Percentiles rank a stretch among this genome's conserved stretches.
Evolutionary conservation across 2,113 vertebrate genomes (phyloP).

Genomic region (Aptenodytes patagonicus): DNA sequence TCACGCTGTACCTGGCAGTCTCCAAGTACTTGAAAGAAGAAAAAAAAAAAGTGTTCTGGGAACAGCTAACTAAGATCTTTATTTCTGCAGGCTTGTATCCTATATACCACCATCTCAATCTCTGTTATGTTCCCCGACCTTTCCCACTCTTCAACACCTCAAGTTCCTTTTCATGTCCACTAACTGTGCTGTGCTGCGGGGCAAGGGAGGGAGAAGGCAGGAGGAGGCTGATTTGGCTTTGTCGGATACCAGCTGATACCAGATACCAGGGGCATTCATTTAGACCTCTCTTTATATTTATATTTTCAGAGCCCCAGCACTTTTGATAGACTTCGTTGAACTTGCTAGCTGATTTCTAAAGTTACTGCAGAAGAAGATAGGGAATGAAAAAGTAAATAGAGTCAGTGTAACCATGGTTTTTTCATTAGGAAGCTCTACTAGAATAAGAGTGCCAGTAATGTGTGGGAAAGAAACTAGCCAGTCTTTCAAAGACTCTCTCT

Average conservation of each 20-base stretch:
- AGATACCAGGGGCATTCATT: background rate
- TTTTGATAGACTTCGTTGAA: background rate
- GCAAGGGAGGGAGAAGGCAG: rapidly evolving
- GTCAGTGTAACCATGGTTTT: background rate
- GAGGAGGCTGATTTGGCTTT: background rate
- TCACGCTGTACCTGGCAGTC: background rate
- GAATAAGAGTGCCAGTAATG: background rate
- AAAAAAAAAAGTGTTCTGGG: background rate
- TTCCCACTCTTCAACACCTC: background rate
- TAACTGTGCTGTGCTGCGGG: background rate
- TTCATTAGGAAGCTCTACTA: background rate
- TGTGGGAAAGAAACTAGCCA: background rate
- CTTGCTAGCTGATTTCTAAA: background rate
- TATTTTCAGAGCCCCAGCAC: background rate
- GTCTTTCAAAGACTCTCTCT: background rate
- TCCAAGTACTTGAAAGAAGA: background rate
- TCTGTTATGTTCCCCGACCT: background rate
- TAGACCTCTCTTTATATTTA: background rate
- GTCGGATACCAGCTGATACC: background rate
- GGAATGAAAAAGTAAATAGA: background rate
- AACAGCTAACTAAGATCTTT: background rate
- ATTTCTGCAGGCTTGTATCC: background rate
- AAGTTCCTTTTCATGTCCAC: background rate
- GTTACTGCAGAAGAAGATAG: background rate
- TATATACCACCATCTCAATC: background rate